Conservation (phyloP, 2,797 vertebrate species). For the Austrolebias charrua region DNA sequence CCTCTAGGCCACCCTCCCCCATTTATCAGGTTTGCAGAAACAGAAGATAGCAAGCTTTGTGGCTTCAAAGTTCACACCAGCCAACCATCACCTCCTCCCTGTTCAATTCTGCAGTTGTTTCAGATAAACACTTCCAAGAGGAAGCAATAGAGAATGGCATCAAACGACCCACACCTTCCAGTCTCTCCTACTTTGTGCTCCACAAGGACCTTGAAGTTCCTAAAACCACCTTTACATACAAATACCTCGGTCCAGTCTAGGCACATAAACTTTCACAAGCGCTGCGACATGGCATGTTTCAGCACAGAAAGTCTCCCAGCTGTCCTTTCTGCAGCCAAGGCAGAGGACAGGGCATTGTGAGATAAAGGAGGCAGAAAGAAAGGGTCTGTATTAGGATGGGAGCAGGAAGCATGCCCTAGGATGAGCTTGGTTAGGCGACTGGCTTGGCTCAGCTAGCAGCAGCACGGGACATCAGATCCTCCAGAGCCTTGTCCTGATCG, state of each 20-base stretch:
- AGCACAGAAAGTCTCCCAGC: slow-evolving; percentile 62
- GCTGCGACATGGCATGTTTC: slow-evolving; percentile 64
- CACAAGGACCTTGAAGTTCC: slow-evolving; percentile 40
- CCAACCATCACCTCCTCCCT: slow-evolving; percentile 31
- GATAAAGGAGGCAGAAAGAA: slow-evolving; percentile 50
- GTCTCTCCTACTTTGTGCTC: slow-evolving; percentile 26
- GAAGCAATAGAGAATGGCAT: slow-evolving; percentile 49
- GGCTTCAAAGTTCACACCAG: slow-evolving; percentile 52
- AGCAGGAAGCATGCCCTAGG: slow-evolving; percentile 48
- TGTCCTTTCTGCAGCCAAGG: slow-evolving; percentile 61
- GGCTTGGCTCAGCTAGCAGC: slow-evolving; percentile 87
- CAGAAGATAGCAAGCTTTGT: slow-evolving; percentile 73
- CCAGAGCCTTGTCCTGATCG: slow-evolving; percentile 92
- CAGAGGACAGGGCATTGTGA: slow-evolving; percentile 55
- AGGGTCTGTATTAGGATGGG: slow-evolving; percentile 52
- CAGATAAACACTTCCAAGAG: slow-evolving; percentile 40
- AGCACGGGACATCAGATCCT: slow-evolving; percentile 94
- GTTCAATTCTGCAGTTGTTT: slow-evolving; percentile 34
- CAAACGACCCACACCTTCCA: slow-evolving; percentile 34
- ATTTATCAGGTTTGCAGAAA: slow-evolving; percentile 56
- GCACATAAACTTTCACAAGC: slow-evolving; percentile 66
- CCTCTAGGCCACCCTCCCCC: slow-evolving; percentile 7
- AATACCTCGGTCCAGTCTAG: slow-evolving; percentile 55
- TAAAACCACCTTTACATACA: slow-evolving; percentile 42
- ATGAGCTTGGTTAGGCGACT: slow-evolving; percentile 34